A percentile compares a stretch with the other conserved stretches of the same genome.
phyloP scores from a whole-genome alignment of 2,113 vertebrate genomes.

The Hemiscyllium ocellatum region DNA sequence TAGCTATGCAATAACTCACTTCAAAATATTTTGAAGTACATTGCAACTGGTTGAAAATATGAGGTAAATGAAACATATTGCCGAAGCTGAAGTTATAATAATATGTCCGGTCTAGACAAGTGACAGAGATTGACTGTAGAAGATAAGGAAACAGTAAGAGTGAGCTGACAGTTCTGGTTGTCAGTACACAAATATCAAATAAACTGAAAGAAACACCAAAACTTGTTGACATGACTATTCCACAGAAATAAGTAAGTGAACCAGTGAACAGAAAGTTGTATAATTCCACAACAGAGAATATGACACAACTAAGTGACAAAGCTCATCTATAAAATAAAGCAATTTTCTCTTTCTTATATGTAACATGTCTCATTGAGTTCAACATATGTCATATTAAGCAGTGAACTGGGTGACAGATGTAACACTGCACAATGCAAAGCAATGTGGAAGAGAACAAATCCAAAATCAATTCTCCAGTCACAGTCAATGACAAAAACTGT shows the following conservation, averaged over 20 bases:
- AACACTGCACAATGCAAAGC: neutral
- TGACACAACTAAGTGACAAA: conserved; percentile 11
- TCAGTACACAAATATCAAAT: neutral
- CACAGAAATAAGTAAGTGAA: neutral
- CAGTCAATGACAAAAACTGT: neutral
- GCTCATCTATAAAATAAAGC: neutral
- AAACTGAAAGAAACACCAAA: neutral
- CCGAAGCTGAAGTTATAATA: neutral
- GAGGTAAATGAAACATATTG: neutral
- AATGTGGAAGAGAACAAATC: neutral
- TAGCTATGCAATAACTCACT: neutral
- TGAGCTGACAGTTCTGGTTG: neutral
- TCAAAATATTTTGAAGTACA: neutral
- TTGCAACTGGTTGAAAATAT: neutral
- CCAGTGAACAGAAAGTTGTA: neutral
- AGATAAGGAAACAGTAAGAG: neutral
- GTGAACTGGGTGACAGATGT: neutral
- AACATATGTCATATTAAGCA: neutral
- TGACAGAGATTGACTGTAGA: neutral
- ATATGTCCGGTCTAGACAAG: neutral
- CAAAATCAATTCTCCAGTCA: conserved; percentile 9
- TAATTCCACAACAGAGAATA: neutral
- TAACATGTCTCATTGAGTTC: conserved; percentile 6
- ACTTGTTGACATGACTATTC: neutral
- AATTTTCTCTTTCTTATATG: neutral